A percentile compares a stretch with the other conserved stretches of the same genome.
Evolutionary conservation across 2,888 invertebrate genomes (phyloP).

Genomic region (Eucera pruinosa): DNA sequence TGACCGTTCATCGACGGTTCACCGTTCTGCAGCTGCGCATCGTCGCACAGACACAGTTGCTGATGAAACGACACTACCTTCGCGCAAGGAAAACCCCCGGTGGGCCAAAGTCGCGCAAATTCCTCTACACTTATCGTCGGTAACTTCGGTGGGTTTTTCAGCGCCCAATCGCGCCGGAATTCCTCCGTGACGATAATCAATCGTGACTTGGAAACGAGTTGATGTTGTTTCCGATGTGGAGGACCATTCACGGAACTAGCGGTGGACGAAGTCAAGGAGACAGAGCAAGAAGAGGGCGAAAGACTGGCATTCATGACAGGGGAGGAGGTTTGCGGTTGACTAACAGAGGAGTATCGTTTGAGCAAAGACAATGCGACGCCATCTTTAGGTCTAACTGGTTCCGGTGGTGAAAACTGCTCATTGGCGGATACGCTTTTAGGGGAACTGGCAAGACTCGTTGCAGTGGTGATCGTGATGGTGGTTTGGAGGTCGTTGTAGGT

Average conservation of each 20-base stretch:
- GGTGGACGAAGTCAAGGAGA: background rate
- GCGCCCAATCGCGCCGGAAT: background rate
- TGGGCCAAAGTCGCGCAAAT: conserved; percentile 14
- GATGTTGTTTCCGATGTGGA: background rate
- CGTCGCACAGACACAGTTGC: conserved; percentile 80
- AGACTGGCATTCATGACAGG: too few species aligned
- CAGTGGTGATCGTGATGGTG: conserved; percentile 15
- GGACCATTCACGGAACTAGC: background rate
- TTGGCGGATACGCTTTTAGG: conserved; percentile 26
- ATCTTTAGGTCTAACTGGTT: conserved; percentile 30
- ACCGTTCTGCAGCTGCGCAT: conserved; percentile 36
- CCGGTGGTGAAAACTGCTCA: conserved; percentile 6
- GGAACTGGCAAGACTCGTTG: conserved; percentile 22
- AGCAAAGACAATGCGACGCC: conserved; percentile 18
- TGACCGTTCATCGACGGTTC: background rate
- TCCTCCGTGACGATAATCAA: background rate
- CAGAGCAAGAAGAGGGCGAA: background rate
- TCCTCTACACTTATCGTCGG: background rate
- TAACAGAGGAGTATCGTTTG: conserved; percentile 41
- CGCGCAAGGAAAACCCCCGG: conserved; percentile 74
- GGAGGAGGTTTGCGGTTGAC: conserved; percentile 39
- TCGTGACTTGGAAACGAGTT: background rate
- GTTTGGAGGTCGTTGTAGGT: conserved; percentile 48
- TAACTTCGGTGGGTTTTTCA: background rate
- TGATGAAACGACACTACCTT: conserved; percentile 81